Evolutionary conservation across 2,797 vertebrate genomes (phyloP).

Genomic region (Otolemur crassicaudatus): DNA sequence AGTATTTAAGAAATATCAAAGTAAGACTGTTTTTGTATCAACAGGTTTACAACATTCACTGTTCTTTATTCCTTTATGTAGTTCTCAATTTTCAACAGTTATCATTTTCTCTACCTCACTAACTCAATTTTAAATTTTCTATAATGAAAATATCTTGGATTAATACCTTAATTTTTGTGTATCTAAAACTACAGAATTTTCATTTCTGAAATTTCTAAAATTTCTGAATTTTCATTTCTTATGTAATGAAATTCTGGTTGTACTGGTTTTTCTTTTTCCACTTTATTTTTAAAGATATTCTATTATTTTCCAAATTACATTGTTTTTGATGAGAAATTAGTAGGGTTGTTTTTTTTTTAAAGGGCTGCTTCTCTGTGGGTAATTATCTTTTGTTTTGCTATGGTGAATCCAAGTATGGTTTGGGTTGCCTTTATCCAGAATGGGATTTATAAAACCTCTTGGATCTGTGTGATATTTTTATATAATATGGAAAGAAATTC

Average conservation of each 20-base stretch:
- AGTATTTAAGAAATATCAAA: neutral
- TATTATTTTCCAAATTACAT: neutral
- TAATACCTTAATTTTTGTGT: neutral
- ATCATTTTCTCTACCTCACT: neutral
- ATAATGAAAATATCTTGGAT: neutral
- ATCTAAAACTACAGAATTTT: neutral
- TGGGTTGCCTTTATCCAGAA: accelerated
- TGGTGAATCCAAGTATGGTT: neutral
- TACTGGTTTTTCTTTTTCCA: neutral
- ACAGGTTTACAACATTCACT: neutral
- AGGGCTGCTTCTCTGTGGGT: neutral
- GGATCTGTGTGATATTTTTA: neutral
- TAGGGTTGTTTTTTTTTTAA: neutral
- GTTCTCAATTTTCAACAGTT: neutral
- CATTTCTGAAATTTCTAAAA: neutral
- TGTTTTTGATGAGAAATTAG: neutral
- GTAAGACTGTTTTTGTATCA: neutral
- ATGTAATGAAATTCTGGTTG: neutral
- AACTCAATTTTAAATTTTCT: neutral
- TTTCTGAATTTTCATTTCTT: neutral
- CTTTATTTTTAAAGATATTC: neutral
- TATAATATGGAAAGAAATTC: neutral
- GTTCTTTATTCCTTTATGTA: neutral
- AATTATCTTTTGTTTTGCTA: neutral
- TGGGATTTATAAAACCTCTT: neutral